Conservation (phyloP, 2,888 invertebrate species). For the Synergus japonicus region DNA sequence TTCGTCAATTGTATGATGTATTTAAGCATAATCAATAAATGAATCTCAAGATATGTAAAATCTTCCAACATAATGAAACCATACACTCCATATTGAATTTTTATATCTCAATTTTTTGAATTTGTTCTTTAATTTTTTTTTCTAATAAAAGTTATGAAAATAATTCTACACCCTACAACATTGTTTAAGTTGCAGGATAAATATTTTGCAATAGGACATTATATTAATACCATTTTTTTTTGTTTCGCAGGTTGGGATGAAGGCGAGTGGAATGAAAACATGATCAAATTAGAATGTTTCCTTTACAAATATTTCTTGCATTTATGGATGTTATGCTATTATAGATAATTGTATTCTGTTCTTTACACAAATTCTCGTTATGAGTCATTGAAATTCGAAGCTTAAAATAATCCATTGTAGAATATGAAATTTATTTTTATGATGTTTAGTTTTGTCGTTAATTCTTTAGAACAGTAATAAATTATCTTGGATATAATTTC, state of each 20-base stretch:
- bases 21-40: neutral
- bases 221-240: neutral
- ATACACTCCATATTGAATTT: neutral
- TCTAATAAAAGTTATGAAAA: neutral
- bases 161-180: neutral
- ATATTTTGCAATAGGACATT: neutral
- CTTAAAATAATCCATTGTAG: no score
- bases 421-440: neutral
- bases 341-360: no score
- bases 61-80: neutral
- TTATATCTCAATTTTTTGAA: neutral
- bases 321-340: no score
- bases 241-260: constrained; percentile 22
- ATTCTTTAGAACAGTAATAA: neutral
- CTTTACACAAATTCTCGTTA: no score
- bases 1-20: neutral
- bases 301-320: no score
- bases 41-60: neutral
- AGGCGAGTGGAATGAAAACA: constrained; percentile 4
- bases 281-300: neutral
- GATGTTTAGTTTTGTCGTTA: neutral
- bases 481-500: neutral
- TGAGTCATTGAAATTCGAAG: no score
- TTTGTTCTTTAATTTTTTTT: neutral
- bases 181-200: neutral